Base-by-base conservation (phyloP, 2,113 vertebrate genomes). In the Strix aluco region DNA sequence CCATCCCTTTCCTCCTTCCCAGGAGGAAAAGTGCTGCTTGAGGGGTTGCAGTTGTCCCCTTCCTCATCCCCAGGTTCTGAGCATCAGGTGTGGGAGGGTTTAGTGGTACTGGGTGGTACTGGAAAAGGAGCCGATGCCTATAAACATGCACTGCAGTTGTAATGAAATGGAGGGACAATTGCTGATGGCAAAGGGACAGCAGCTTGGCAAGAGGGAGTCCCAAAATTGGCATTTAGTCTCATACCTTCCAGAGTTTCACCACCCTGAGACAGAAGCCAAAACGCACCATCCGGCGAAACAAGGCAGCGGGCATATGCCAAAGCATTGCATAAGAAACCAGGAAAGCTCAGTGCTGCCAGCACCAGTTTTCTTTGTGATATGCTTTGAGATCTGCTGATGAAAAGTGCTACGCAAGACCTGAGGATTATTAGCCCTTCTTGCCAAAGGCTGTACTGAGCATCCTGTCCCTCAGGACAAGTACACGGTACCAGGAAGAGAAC, bases 71-170 rank as follows among this genome's bases (percentile, higher is more conserved):
- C 38, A 30, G 15, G 61, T 74, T 51, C 59, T 11, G 29, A n/a
- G 78, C 17, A 1, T 27, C 32, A 4, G 67, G 54, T 21, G 54
- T 40, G 19, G 80, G 67, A 66, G 25, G 80, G n/a, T 18, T 40
- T 18, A 34, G 67, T 59, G 11, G n/a, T 4, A 18, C 69, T 52
- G 67, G 74, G 8, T 78, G 62, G 69, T 27, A 19, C 32, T 59
- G 71, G 82, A 32, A 71, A 47, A 77, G 65, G 63, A 81, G 44
- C 29, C 1, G 4, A 22, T 46, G 69, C 14, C 26, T 34, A 4
- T 18, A 17, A 46, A 58, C 3, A 5, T 0, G 21, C 8, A 1
- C 29, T 36, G 69, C 1, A 2, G 42, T 44, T 46, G 10, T 0
- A 52, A 54, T n/a, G 55, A 49, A 52, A 26, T 1, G 8, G 44